These are phyloP conservation scores for Neoaliturus tenellus DNA, from an alignment of 2,888 invertebrate species.

Conservation along the genomic window DNA sequence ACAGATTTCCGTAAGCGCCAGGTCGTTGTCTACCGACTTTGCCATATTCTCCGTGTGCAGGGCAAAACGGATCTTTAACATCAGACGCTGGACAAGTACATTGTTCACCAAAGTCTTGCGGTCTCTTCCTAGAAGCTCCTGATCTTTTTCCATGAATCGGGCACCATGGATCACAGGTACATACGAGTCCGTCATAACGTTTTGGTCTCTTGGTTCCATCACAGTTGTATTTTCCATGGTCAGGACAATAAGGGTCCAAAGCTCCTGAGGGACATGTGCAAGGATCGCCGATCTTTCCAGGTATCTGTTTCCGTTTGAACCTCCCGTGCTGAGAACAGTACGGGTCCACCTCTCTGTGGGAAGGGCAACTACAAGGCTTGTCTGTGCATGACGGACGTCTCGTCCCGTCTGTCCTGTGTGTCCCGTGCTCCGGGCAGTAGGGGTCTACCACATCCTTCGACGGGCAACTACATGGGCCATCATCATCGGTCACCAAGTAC, in stretches of 20 bases:
- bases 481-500: not conserved
- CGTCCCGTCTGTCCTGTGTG: not conserved
- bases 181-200: not conserved
- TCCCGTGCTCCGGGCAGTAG: slow-evolving; percentile 15
- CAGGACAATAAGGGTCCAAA: slow-evolving; percentile 19
- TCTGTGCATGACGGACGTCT: not conserved
- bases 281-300: not conserved
- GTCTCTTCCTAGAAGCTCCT: not conserved
- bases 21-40: not conserved
- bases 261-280: not conserved
- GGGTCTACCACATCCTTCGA: slow-evolving; percentile 1
- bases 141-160: slow-evolving; percentile 11
- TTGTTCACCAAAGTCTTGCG: not conserved
- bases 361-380: slow-evolving; percentile 1
- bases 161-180: slow-evolving; percentile 24
- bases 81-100: not conserved
- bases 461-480: not conserved
- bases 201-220: not conserved
- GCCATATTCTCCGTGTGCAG: not conserved
- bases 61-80: not conserved
- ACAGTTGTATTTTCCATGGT: not conserved
- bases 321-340: not conserved
- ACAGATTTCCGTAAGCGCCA: not conserved
- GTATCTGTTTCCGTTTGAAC: not conserved
- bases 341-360: not conserved